These are phyloP conservation scores for Nemurella pictetii DNA, from an alignment of 2,888 invertebrate species.

Conservation along the genomic window DNA sequence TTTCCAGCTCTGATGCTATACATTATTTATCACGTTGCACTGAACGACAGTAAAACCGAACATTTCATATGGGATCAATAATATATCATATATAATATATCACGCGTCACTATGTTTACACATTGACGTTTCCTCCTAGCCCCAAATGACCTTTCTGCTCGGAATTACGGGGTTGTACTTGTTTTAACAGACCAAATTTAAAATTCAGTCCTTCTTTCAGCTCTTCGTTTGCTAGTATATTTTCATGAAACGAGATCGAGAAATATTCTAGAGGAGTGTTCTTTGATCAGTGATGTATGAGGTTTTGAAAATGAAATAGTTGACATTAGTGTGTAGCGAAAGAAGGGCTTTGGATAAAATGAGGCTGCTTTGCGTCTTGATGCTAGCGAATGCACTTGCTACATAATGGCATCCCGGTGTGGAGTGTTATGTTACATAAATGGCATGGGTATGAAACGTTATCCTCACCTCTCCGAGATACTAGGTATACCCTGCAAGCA, in stretches of 20 bases:
- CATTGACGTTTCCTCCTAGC: neutral
- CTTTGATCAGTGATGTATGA: slow-evolving; percentile 23
- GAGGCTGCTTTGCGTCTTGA: neutral
- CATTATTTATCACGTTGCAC: no score
- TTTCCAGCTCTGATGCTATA: no score
- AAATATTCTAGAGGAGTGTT: neutral
- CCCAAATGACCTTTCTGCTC: neutral
- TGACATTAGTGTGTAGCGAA: neutral
- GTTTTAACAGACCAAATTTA: slow-evolving; percentile 24
- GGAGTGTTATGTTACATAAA: neutral
- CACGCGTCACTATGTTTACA: neutral
- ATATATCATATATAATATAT: neutral
- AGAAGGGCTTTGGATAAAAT: neutral
- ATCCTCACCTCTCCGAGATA: neutral
- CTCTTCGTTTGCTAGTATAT: slow-evolving; percentile 1
- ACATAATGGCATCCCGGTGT: neutral
- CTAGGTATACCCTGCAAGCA: neutral
- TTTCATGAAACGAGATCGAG: slow-evolving; percentile 2
- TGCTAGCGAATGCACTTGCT: neutral
- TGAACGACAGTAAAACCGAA: no score
- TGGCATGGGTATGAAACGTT: neutral
- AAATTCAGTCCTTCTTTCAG: slow-evolving; percentile 2
- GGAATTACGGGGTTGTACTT: slow-evolving; percentile 12
- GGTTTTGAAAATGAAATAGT: slow-evolving; percentile 22
- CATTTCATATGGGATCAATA: no score